Percentiles rank a stretch among this genome's conserved stretches.
phyloP scores from a whole-genome alignment of 2,113 vertebrate genomes.

The Rhea americana region DNA sequence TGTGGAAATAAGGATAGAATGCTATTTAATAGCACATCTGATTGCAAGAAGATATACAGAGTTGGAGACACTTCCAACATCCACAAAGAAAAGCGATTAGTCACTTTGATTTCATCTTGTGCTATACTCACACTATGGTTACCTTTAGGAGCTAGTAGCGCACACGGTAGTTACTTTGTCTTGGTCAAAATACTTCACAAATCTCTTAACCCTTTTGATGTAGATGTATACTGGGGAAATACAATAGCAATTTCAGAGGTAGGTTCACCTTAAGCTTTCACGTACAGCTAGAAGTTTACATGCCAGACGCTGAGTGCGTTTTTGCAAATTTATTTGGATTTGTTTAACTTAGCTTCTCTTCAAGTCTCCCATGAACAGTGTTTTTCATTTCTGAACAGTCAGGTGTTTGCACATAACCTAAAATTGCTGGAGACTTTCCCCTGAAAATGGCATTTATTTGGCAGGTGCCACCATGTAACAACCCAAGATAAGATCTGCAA shows the following conservation, averaged over 20 bases:
- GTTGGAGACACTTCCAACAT: neutral
- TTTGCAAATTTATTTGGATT: neutral
- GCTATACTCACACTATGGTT: neutral
- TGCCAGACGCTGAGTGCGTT: accelerated
- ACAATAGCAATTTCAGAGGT: neutral
- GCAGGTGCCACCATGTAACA: neutral
- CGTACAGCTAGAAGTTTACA: neutral
- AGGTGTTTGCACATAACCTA: neutral
- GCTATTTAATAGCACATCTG: neutral
- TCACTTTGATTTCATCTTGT: conserved; percentile 3
- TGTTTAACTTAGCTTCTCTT: neutral
- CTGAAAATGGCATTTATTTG: neutral
- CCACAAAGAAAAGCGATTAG: neutral
- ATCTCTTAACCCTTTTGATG: neutral
- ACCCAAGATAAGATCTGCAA: neutral
- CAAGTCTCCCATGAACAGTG: neutral
- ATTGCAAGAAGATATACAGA: neutral
- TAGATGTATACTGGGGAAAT: neutral
- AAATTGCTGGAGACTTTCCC: neutral
- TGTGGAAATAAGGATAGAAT: neutral
- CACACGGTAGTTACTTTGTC: neutral
- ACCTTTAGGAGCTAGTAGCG: neutral
- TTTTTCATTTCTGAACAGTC: neutral
- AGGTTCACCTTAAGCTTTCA: neutral
- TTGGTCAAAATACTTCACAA: conserved; percentile 14